A percentile compares a stretch with the other conserved stretches of the same genome.
These are phyloP conservation scores for Macrosiphum euphorbiae DNA, from an alignment of 2,888 invertebrate species.

Conservation along the genomic window DNA sequence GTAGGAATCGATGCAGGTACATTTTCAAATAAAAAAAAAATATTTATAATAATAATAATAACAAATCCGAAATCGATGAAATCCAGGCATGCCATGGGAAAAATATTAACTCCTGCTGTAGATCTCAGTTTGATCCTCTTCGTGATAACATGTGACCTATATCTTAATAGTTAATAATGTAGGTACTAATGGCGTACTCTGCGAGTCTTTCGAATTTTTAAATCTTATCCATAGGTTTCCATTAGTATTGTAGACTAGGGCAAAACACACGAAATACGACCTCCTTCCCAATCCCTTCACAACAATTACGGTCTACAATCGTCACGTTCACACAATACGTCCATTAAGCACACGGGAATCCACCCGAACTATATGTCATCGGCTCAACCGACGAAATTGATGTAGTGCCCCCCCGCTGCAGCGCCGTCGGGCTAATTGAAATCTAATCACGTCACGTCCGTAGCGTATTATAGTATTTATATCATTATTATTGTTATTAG, in stretches of 20 bases:
- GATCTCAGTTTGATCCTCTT: not conserved
- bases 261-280: not conserved
- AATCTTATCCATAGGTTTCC: not conserved
- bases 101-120: not conserved
- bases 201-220: not conserved
- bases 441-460: constrained; percentile 6
- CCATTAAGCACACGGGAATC: not conserved
- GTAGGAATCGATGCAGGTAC: not conserved
- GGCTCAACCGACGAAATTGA: not conserved
- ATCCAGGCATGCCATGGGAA: not conserved
- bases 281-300: not conserved
- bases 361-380: not conserved
- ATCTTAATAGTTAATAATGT: not conserved
- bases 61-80: not conserved
- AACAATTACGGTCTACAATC: not conserved
- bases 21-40: not conserved
- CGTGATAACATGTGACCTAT: not conserved
- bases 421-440: constrained; percentile 10
- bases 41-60: no score
- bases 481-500: not conserved
- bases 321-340: not conserved
- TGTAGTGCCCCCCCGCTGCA: no score
- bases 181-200: not conserved
- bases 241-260: not conserved
- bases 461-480: not conserved